Percentiles rank a stretch among this genome's conserved stretches.
These are phyloP conservation scores for Umimayanthus kanabou DNA, from an alignment of 92 coral and sea anemone genomes.

Conservation along the genomic window DNA sequence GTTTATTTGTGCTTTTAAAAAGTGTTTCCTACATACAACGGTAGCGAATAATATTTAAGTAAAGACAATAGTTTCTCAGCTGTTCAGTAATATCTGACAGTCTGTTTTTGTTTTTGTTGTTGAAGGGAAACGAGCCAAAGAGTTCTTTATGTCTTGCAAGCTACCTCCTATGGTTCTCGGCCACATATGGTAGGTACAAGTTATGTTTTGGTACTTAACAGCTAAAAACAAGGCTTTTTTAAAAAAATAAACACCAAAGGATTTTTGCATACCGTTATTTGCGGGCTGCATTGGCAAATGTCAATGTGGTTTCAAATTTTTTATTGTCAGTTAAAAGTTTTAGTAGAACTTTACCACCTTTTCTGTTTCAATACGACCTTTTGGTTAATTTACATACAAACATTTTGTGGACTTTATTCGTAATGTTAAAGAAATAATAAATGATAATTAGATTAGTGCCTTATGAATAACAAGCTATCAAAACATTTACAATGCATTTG, in stretches of 20 bases:
- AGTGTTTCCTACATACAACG: background rate
- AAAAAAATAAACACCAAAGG: too few relatives aligned
- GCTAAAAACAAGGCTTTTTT: background rate
- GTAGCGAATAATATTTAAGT: background rate
- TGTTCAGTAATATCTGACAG: background rate
- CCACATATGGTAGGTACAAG: slow-evolving; percentile 85
- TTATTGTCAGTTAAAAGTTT: background rate
- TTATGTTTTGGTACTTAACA: background rate
- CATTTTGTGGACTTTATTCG: background rate
- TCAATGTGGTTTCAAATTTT: too few relatives aligned
- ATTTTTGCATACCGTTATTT: background rate
- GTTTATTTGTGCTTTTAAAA: background rate
- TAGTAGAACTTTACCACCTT: background rate
- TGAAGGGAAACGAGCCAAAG: slow-evolving; percentile 95
- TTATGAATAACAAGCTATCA: too few relatives aligned
- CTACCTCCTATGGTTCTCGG: slow-evolving; percentile 93
- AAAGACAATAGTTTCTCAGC: background rate
- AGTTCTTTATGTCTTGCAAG: slow-evolving; percentile 88
- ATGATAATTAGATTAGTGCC: too few relatives aligned
- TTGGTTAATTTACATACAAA: background rate
- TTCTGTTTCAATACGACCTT: background rate
- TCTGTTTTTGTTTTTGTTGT: slow-evolving; percentile 9
- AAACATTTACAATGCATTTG: too few relatives aligned
- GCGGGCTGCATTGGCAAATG: too few relatives aligned
- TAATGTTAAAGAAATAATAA: too few relatives aligned